Evolutionary conservation across 2,797 vertebrate species (phyloP), one percentile per base, ranked within the genome.

Genomic region (Tachyglossus aculeatus): DNA sequence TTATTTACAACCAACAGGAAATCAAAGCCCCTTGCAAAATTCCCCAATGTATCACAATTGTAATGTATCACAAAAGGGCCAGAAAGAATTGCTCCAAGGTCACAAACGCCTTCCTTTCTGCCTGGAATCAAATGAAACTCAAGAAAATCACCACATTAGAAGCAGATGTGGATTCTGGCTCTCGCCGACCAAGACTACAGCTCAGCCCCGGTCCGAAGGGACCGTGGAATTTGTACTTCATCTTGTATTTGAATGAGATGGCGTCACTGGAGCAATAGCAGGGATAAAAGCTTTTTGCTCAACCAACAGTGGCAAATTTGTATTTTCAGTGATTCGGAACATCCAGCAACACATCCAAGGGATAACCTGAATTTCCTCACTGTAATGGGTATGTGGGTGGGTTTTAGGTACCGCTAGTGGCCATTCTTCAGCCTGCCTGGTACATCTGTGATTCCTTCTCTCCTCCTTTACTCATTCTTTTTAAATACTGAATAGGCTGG

Each of bases 301-400:
- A 71, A 63, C 39, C n/a, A 40, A 71, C 34, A 71, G 57, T 50
- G 52, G 11, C 9, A 48, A 67, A 44, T 77, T 67, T 55, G 33
- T 60, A 12, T 71, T 77, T 67, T 57, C 39, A 31, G 60, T 63
- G 54, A 77, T 21, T 61, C 74, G 66, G 64, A 63, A 60, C 40
- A 64, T 50, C 21, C 18, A 38, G 47, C 37, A 66, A 59, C 27
- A 47, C 7, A n/a, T n/a, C n/a, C n/a, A n/a, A n/a, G n/a, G n/a
- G n/a, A n/a, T n/a, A n/a, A n/a, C n/a, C n/a, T n/a, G n/a, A n/a
- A n/a, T n/a, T n/a, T n/a, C n/a, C n/a, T n/a, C n/a, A n/a, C n/a
- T n/a, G n/a, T n/a, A n/a, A n/a, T n/a, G n/a, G n/a, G n/a, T n/a
- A n/a, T n/a, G n/a, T n/a, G n/a, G n/a, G n/a, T n/a, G n/a, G n/a